Evolutionary conservation across 1,140 invertebrate genomes (phyloP).

Genomic region (Trypoxylus dichotomus): DNA sequence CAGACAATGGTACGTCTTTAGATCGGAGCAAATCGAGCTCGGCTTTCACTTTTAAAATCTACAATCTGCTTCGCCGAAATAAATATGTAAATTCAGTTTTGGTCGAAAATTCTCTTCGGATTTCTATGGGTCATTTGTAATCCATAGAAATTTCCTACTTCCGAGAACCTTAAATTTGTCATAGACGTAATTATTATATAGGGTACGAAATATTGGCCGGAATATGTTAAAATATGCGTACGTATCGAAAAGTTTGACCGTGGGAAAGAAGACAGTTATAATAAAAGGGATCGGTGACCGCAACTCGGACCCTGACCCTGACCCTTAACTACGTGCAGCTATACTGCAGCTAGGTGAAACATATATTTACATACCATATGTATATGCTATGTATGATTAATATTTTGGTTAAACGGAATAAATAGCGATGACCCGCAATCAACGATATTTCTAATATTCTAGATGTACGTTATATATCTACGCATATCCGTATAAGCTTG

Average conservation of each 20-base stretch:
- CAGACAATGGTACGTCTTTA: conserved; percentile 22
- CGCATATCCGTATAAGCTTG: too few species aligned
- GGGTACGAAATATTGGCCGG: not conserved
- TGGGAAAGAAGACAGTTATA: not conserved
- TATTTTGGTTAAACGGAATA: too few species aligned
- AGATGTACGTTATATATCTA: not conserved
- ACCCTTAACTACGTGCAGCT: too few species aligned
- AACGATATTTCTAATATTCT: not conserved
- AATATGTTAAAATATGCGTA: too few species aligned
- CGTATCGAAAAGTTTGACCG: not conserved
- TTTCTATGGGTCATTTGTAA: conserved; percentile 18
- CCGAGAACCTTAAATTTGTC: conserved; percentile 3
- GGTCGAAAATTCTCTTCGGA: not conserved
- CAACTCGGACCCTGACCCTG: not conserved
- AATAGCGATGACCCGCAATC: too few species aligned
- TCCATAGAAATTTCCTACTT: conserved; percentile 5
- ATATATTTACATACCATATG: too few species aligned
- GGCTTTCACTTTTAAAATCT: conserved; percentile 24
- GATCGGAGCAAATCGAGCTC: not conserved
- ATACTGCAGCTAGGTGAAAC: too few species aligned
- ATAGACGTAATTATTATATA: not conserved
- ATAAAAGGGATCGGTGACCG: not conserved
- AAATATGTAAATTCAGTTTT: conserved; percentile 9
- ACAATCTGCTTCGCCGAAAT: conserved; percentile 1
- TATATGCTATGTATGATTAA: too few species aligned